Percentiles rank a stretch among this genome's conserved stretches.
phyloP scores from a whole-genome alignment of 2,888 invertebrate species.

The Lasiommata megera region DNA sequence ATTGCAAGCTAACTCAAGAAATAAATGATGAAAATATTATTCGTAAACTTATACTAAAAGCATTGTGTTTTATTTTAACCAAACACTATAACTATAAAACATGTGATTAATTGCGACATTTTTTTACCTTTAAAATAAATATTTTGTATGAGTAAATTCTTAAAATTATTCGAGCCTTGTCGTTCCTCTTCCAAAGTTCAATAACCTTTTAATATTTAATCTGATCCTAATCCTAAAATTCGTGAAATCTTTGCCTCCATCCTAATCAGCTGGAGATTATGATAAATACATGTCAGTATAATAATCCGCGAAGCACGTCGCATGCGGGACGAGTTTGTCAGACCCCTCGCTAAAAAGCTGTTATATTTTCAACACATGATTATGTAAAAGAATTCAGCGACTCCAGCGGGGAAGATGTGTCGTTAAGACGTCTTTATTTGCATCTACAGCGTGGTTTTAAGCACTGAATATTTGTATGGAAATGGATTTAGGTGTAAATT shows the following conservation, averaged over 20 bases:
- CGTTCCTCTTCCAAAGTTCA: no score
- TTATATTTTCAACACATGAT: constrained; percentile 79
- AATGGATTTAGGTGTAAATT: constrained; percentile 22
- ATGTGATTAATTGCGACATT: no score
- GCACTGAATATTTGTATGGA: constrained; percentile 27
- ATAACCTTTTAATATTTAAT: no score
- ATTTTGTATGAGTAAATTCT: no score
- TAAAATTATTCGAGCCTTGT: no score
- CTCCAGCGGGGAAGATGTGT: constrained; percentile 65
- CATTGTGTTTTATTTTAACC: no score
- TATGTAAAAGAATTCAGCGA: constrained; percentile 77
- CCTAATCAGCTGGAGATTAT: constrained; percentile 56
- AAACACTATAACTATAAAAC: no score
- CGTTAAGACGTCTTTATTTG: constrained; percentile 74
- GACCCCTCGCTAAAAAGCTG: constrained; percentile 67
- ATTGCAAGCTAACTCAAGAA: no score
- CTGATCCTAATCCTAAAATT: constrained; percentile 13
- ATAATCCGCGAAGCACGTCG: constrained; percentile 52
- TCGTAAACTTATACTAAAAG: no score
- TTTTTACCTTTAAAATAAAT: no score
- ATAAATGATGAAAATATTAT: no score
- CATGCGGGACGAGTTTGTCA: constrained; percentile 65
- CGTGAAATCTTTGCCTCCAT: constrained; percentile 21
- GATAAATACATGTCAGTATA: constrained; percentile 67
- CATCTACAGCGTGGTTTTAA: constrained; percentile 47